Conservation (phyloP, 1,140 invertebrate genomes). For the Chionoecetes opilio region DNA sequence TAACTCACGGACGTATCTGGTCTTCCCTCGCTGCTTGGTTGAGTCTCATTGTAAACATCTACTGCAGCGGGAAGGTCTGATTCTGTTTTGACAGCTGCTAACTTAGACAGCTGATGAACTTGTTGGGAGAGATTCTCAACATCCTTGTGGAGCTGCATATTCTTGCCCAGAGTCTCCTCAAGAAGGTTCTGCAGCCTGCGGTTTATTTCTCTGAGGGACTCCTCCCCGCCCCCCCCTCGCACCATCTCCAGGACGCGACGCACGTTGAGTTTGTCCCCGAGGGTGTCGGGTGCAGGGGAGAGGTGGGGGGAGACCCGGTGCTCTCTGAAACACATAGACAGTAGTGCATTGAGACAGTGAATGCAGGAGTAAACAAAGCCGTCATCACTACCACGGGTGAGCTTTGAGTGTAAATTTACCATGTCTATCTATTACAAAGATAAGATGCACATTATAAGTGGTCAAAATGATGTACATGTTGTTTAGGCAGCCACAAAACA, state of each 20-base stretch:
- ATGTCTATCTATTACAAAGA: no score
- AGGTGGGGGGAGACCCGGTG: conserved; percentile 60
- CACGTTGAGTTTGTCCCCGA: conserved; percentile 58
- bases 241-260: conserved; percentile 69
- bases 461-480: no score
- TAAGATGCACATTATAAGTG: no score
- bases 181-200: conserved; percentile 84
- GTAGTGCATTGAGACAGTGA: no score
- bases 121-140: conserved; percentile 84
- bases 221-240: conserved; percentile 77
- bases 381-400: no score
- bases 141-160: conserved; percentile 86
- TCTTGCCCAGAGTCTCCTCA: conserved; percentile 87
- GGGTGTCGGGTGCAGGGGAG: background rate
- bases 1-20: no score
- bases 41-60: no score
- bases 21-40: no score
- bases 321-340: conserved; percentile 60
- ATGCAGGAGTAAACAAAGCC: no score
- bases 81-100: conserved; percentile 74
- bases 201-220: conserved; percentile 83
- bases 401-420: no score
- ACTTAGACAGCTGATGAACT: conserved; percentile 80
- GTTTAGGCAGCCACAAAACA: no score
- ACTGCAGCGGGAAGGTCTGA: conserved; percentile 4